Conservation (phyloP, 92 coral and sea anemone genomes). For the Hydrozoanthus gracilis region DNA sequence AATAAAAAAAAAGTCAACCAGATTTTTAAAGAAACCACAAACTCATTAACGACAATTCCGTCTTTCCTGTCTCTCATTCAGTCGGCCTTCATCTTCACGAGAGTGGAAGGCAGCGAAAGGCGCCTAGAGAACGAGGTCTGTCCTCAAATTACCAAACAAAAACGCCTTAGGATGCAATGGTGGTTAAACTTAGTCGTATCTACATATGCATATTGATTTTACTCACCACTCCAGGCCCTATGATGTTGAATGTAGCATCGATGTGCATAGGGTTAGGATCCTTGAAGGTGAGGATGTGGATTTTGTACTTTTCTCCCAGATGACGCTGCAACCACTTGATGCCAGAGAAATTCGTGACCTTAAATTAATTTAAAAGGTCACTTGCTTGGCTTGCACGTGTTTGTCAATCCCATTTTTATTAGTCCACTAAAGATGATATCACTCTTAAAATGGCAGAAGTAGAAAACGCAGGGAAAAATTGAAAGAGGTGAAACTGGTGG, state of each 20-base stretch:
- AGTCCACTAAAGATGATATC: too few species aligned
- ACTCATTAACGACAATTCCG: too few species aligned
- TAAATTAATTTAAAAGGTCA: neutral
- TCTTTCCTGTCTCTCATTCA: neutral
- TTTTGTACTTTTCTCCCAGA: slow-evolving; percentile 72
- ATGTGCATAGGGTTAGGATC: slow-evolving; percentile 98
- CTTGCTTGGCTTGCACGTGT: neutral
- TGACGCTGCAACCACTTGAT: slow-evolving; percentile 94
- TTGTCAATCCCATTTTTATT: neutral
- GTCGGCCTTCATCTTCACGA: neutral
- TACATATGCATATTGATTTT: neutral
- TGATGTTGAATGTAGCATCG: slow-evolving; percentile 93
- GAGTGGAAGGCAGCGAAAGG: neutral
- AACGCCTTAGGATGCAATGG: neutral
- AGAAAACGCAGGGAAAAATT: too few species aligned
- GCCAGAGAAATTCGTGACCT: slow-evolving; percentile 94
- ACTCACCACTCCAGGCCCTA: slow-evolving; percentile 89
- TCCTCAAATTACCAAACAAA: neutral
- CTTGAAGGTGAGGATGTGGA: slow-evolving; percentile 81
- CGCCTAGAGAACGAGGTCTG: neutral
- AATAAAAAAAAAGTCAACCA: neutral
- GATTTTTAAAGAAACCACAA: neutral
- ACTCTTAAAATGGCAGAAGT: too few species aligned
- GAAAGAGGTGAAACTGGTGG: too few species aligned
- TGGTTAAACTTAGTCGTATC: neutral